Evolutionary conservation across 2,888 invertebrate genomes (phyloP), one percentile per base, ranked within the genome.

Genomic region (Deilephila elpenor): DNA sequence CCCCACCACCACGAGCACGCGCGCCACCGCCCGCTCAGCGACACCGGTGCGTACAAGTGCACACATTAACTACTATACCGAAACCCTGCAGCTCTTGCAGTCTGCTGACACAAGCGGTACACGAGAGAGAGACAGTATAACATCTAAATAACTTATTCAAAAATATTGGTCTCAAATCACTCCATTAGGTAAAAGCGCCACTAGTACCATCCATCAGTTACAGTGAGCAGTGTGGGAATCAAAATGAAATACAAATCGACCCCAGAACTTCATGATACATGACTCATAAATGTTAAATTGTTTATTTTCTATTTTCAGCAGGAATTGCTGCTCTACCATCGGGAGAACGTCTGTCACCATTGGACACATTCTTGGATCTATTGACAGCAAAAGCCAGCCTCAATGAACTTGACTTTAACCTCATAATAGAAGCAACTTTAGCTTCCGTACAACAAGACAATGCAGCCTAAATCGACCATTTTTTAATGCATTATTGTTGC

Each of bases 311-410:
- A 32, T 34, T 34, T 59, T 11, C 59, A 29, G 25, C 73, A 71
- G 97, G 97, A 74, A 94, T 97, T 78, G 96, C 97, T 25, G 97
- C 97, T 14, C 95, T 97, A 79, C 96, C 97, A 8, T 96, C 96
- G 0, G 96, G 96, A 51, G 97, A 97, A 85, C 96, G 96, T 73
- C 94, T 96, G 20, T 97, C 98, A 7, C 97, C 98, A 0, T 92
- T 98, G 78, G 98, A 98, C 86, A 98, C 98, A 6, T 98, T 98
- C 87, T 93, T 98, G 75, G 97, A 98, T 89, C 93, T 98, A 74
- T 93, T 98, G 61, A 98, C 98, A 0, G 98, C 98, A 8, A 98
- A 98, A 93, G 98, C 98, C 19, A 98, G 97, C 87, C 95, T 98
- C 76, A 96, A 97, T 76, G 98, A 98, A 85, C 91, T 98, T 81